Base-by-base conservation (phyloP, 1,140 invertebrate species). In the Bombus pascuorum region DNA sequence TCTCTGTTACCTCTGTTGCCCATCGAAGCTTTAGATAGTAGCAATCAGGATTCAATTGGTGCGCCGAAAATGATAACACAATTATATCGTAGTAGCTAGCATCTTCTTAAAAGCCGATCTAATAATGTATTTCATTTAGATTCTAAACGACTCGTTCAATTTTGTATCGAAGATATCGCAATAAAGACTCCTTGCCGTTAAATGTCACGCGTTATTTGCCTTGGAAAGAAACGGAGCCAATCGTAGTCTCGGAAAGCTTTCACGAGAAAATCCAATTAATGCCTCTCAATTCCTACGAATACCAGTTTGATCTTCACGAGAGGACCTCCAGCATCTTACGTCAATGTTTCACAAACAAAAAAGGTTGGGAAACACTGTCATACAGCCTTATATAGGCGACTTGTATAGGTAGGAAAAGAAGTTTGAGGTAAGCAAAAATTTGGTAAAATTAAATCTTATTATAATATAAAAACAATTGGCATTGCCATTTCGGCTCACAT, bases 371-470 rank as follows among this genome's bases (percentile, higher is more conserved):
- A 53, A 53, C 18, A 66, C 4, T 66, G n/a, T 66, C 32, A 8
- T 34, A 66, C 32, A 34, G n/a, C n/a, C n/a, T 65, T 34, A 22
- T 66, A 34, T n/a, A 53, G 47, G 18, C 47, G 47, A 22, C 47
- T 53, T 53, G 47, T 53, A 53, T 53, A 28, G 47, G 25, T 37
- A 25, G 18, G 47, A 22, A 22, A 34, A 15, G 12, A 65, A 32
- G n/a, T 34, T 74, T 53, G 25, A 76, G 53, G 6, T 59, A 9
- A 28, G 37, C n/a, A 53, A 77, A 57, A 28, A 72, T 73, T 91
- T 87, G 82, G 42, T 84, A 83, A 91, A 92, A 91, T 94, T 92
- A 92, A 93, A 89, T 89, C 93, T 94, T 95, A 94, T 94, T 93
- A 85, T 92, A 92, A 92, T 91, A 94, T 90, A 94, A 93, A 68